Conservation (phyloP, 2,113 vertebrate species). For the Zosterops pallidus region DNA sequence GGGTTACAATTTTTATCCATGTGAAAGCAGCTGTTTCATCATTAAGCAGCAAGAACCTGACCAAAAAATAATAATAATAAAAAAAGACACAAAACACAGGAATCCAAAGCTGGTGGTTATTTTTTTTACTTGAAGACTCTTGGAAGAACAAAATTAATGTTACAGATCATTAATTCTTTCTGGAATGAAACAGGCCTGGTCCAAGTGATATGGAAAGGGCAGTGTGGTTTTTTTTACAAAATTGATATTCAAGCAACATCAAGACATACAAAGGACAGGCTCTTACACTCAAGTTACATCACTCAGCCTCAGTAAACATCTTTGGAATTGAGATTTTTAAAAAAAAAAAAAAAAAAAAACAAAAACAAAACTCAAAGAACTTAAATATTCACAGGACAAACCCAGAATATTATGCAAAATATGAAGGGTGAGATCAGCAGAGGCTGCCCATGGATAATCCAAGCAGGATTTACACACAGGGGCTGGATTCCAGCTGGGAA, state of each 20-base stretch:
- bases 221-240: neutral
- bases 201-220: neutral
- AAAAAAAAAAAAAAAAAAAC: neutral
- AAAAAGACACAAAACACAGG: neutral
- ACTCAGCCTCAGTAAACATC: neutral
- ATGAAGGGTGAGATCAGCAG: neutral
- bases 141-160: neutral
- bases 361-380: neutral
- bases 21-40: neutral
- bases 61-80: neutral
- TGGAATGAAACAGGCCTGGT: neutral
- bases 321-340: neutral
- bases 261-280: neutral
- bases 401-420: neutral
- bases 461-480: neutral
- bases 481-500: neutral
- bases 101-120: neutral
- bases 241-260: neutral
- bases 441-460: neutral
- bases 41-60: neutral
- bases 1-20: neutral
- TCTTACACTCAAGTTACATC: neutral
- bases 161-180: neutral
- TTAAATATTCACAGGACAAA: slow-evolving; percentile 37
- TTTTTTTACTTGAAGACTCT: slow-evolving; percentile 20